Conservation (phyloP, 2,888 invertebrate genomes). For the Desoria tigrina region DNA sequence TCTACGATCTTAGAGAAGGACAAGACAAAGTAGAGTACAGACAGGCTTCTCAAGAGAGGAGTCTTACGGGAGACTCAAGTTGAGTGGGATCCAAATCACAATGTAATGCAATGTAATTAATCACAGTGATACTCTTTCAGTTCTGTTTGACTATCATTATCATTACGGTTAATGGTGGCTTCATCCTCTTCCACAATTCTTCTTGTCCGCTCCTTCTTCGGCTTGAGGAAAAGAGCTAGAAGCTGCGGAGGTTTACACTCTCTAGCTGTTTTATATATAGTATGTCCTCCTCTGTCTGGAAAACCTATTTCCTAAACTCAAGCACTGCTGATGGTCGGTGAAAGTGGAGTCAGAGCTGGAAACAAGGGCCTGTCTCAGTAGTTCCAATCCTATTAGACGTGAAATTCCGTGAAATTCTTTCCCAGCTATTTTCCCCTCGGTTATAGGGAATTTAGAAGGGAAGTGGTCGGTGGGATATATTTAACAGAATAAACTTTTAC, state of each 20-base stretch:
- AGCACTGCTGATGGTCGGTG: slow-evolving; percentile 16
- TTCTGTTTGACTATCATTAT: slow-evolving; percentile 48
- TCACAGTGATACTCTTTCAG: slow-evolving; percentile 46
- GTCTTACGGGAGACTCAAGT: slow-evolving; percentile 31
- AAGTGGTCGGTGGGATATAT: no score
- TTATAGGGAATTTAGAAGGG: no score
- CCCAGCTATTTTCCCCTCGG: neutral
- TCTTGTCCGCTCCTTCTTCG: slow-evolving; percentile 12
- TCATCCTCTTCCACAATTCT: slow-evolving; percentile 25
- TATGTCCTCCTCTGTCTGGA: slow-evolving; percentile 2
- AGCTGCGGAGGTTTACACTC: no score
- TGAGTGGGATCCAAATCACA: slow-evolving; percentile 47
- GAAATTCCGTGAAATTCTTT: slow-evolving; percentile 6
- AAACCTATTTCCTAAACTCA: slow-evolving; percentile 13
- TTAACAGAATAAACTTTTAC: no score
- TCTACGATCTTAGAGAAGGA: neutral
- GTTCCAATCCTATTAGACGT: slow-evolving; percentile 19
- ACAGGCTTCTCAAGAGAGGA: slow-evolving; percentile 15
- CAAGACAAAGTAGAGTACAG: slow-evolving; percentile 19
- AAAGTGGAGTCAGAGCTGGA: slow-evolving; percentile 20
- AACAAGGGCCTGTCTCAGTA: slow-evolving; percentile 16
- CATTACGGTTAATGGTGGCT: slow-evolving; percentile 47
- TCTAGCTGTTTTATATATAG: neutral
- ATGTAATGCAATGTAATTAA: slow-evolving; percentile 50
- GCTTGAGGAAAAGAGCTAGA: no score